These are phyloP conservation scores for Calliopsis andreniformis DNA, from an alignment of 1,140 invertebrate genomes.

Conservation along the genomic window DNA sequence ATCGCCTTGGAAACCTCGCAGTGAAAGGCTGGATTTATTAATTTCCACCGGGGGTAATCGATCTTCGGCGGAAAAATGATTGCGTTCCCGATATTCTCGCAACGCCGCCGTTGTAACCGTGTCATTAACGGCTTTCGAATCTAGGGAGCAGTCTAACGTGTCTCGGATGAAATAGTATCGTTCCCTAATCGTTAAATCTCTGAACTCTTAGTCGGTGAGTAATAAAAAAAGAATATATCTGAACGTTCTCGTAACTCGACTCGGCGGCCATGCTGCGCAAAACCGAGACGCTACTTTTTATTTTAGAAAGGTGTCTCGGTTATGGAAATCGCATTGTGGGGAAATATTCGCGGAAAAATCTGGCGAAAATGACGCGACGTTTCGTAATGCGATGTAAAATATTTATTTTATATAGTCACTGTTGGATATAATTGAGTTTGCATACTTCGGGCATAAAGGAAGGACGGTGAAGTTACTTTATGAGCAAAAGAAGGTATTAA, in stretches of 20 bases:
- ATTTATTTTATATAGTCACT: no score
- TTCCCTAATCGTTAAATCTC: slow-evolving; percentile 12
- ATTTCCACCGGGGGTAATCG: slow-evolving; percentile 40
- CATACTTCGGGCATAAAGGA: not conserved
- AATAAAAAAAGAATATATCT: slow-evolving; percentile 1
- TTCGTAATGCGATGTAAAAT: no score
- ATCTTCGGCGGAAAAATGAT: slow-evolving; percentile 34
- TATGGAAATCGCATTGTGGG: no score
- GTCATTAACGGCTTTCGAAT: slow-evolving; percentile 17
- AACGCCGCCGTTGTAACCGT: slow-evolving; percentile 2
- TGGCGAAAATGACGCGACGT: no score
- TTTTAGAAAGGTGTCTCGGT: no score
- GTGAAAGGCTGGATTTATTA: slow-evolving; percentile 51
- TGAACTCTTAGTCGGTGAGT: not conserved
- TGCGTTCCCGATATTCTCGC: slow-evolving; percentile 36
- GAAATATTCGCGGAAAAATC: no score
- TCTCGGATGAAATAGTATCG: not conserved
- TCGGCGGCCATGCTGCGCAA: not conserved
- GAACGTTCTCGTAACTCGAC: not conserved
- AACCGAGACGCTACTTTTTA: no score
- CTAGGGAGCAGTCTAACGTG: not conserved
- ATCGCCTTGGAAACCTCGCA: slow-evolving; percentile 38
- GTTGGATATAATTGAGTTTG: no score
- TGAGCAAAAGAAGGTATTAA: not conserved
- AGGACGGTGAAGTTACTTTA: not conserved